Evolutionary conservation across 1,140 invertebrate genomes (phyloP).

Genomic region (Caenorhabditis tropicalis): DNA sequence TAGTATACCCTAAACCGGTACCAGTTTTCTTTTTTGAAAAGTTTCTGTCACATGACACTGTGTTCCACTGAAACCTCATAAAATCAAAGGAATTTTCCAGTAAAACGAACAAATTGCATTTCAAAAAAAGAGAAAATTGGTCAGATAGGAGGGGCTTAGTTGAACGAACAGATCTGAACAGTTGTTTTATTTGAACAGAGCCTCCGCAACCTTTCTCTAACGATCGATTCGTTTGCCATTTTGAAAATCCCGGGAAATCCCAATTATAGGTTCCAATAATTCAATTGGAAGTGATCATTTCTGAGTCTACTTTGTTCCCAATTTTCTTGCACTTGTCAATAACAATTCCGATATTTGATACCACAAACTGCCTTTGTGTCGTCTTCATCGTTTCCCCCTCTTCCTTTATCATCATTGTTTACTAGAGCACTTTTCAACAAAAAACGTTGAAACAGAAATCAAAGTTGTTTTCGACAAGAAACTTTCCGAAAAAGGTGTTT

Average conservation of each 20-base stretch:
- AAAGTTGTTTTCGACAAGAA: neutral
- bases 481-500: neutral
- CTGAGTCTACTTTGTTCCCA: neutral
- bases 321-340: neutral
- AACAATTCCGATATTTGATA: neutral
- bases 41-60: neutral
- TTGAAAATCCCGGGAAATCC: neutral
- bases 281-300: neutral
- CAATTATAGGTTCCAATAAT: too few relatives aligned
- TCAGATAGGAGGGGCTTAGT: neutral
- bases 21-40: neutral
- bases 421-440: neutral
- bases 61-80: neutral
- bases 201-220: neutral
- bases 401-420: constrained; percentile 1
- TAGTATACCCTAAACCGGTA: neutral
- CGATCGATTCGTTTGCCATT: neutral
- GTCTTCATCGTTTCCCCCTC: neutral
- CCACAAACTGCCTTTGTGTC: neutral
- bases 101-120: neutral
- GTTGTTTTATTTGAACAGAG: constrained; percentile 22
- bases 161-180: neutral
- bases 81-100: neutral
- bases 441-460: constrained; percentile 20
- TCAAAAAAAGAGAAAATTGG: neutral